Evolutionary conservation across 2,888 invertebrate genomes (phyloP), one percentile per base, ranked within the genome.

Genomic region (Drymonia ruficornis): DNA sequence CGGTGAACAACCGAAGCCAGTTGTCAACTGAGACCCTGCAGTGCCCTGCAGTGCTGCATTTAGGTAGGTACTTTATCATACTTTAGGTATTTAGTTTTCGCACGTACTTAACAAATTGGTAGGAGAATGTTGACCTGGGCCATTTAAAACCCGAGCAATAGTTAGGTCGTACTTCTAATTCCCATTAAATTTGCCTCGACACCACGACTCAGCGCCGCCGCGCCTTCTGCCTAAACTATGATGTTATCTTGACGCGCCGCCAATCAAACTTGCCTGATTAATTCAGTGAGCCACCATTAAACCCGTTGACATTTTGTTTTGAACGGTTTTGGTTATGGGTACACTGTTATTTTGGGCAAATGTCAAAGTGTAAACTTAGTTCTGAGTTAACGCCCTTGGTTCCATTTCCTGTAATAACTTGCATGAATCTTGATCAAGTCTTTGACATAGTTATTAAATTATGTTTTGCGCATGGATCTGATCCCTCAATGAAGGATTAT

Each of bases 191-290:
- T 15, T 0, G n/a, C 40, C 16, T 40, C 40, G 11, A 40, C 40
- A 40, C 16, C 40, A 16, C 40, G 40, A 16, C 16, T 40, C 40
- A 9, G 16, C 16, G 8, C 40, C 16, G 40, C 7, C 40, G 7
- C 31, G 36, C 31, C 3, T 8, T 12, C 11, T 4, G 36, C 38
- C 16, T 16, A 40, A 15, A 40, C 40, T 16, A 9, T 40, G 40
- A 40, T 40, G 9, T 40, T 40, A 40, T 40, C 40, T 40, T 40
- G 40, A 40, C 16, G 40, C 40, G 16, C 15, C 16, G 40, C 40
- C 40, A 40, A 40, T 40, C 40, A 40, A 40, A 40, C 40, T 40
- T 40, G 16, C 40, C 16, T 40, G 40, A 40, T 40, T 40, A 40
- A 40, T 40, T 40, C 40, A 40, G 16, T 16, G 40, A 16, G 9